Base-by-base conservation (phyloP, 2,888 invertebrate species). In the Amiota minor region DNA sequence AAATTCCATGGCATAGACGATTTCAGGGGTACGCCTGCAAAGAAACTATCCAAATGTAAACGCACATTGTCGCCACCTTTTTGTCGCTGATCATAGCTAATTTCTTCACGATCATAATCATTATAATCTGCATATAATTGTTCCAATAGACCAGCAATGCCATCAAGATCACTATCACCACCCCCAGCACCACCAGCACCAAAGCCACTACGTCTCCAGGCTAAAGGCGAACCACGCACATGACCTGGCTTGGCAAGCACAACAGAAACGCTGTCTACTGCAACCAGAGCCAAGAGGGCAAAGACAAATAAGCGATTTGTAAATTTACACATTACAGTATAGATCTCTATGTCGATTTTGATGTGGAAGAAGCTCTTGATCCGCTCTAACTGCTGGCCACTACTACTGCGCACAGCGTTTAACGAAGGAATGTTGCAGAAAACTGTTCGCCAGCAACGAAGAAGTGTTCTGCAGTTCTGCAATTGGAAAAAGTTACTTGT, bases 1-100 rank as follows among this genome's bases (percentile, higher is more conserved):
- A 35, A 35, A 35, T 35, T 35, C 35, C 35, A 35, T 35, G 35
- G 35, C 35, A 35, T 35, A 35, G 35, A 35, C 0, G 35, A 35
- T 35, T 35, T 35, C 6, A 35, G 35, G 8, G 88, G 88, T 59
- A 86, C 49, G 11, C 83, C 88, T 70, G 89, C 82, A 62, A 88
- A 77, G 61, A 89, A 85, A 1, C 89, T 89, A 80, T 89, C 87
- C 18, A 95, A 91, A 85, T 92, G 93, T 11, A 95, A 89, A 18
- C 94, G 91, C 78, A 93, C 92, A 90, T 96, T 96, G 81, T 94
- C 95, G 0, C 92, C 91, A 1, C 95, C 95, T 85, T 95, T 95
- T 87, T 96, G 96, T 9, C 95, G 90, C 86, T 95, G 95, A 88
- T 96, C 95, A 87, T 92, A 93, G 77, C 91, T 90, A 23, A 90